Conservation (phyloP, 2,113 vertebrate genomes). For the Rana temporaria region DNA sequence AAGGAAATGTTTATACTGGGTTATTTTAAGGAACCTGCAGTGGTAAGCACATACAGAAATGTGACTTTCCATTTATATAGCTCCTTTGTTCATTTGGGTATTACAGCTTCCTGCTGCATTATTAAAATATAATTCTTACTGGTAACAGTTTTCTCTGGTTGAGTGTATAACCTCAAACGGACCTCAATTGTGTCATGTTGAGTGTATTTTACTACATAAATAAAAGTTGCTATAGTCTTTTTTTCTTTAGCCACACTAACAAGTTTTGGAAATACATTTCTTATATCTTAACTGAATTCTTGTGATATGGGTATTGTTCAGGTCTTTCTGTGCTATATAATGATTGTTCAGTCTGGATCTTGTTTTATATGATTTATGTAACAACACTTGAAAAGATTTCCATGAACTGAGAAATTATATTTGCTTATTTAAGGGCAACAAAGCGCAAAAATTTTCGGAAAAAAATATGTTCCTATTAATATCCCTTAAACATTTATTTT, state of each 20-base stretch:
- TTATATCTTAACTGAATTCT: neutral
- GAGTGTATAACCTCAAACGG: neutral
- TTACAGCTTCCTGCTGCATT: conserved; percentile 9
- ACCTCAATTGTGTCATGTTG: conserved; percentile 2
- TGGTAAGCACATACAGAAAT: neutral
- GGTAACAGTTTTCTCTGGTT: neutral
- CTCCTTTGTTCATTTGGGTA: conserved; percentile 2
- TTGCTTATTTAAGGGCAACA: too few species aligned
- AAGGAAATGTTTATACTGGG: too few species aligned
- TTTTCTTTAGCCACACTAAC: neutral
- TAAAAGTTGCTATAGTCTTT: neutral
- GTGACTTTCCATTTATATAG: neutral
- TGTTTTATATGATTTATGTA: too few species aligned
- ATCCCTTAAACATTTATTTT: too few species aligned
- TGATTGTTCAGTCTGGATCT: too few species aligned
- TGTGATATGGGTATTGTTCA: neutral
- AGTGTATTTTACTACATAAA: neutral
- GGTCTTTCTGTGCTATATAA: neutral
- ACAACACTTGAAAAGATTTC: too few species aligned
- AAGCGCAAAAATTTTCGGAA: too few species aligned
- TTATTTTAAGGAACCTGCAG: neutral
- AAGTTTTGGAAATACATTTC: neutral
- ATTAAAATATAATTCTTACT: conserved; percentile 6
- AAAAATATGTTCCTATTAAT: too few species aligned
- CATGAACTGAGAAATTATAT: too few species aligned